Evolutionary conservation across 2,888 invertebrate genomes (phyloP).

Genomic region (Mesochorus sp.): DNA sequence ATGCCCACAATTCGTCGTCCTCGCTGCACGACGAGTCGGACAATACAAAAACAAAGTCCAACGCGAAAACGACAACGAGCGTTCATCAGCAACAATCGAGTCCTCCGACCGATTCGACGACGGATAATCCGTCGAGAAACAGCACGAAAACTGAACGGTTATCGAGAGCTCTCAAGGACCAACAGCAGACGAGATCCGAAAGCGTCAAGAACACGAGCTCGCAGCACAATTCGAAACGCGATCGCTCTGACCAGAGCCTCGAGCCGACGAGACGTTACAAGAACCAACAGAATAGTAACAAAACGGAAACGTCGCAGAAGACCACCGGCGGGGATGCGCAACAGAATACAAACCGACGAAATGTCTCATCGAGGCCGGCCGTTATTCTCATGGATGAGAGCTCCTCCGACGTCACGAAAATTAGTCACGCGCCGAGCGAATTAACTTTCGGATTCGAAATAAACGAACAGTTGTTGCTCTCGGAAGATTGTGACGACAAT

Average conservation of each 20-base stretch:
- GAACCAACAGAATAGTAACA: constrained; percentile 56
- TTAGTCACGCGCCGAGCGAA: constrained; percentile 83
- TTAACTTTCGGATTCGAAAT: constrained; percentile 92
- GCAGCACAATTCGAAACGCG: constrained; percentile 59
- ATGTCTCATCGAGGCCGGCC: constrained; percentile 84
- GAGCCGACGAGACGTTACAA: constrained; percentile 69
- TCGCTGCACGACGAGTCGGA: constrained; percentile 66
- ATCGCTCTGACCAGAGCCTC: constrained; percentile 42
- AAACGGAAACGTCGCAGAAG: constrained; percentile 64
- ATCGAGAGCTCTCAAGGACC: constrained; percentile 68
- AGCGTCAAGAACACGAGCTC: constrained; percentile 51
- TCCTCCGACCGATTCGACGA: constrained; percentile 62
- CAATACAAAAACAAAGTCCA: constrained; percentile 49
- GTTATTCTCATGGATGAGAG: constrained; percentile 88
- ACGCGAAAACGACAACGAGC: constrained; percentile 45
- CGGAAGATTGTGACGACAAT: constrained; percentile 73
- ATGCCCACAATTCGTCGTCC: constrained; percentile 60
- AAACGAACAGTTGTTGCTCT: constrained; percentile 87
- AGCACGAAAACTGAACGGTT: constrained; percentile 66
- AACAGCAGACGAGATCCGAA: constrained; percentile 63
- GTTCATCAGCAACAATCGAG: constrained; percentile 57
- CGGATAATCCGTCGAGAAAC: constrained; percentile 56
- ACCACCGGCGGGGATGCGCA: constrained; percentile 62
- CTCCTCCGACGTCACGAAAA: constrained; percentile 73
- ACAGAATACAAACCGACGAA: constrained; percentile 37